Conservation (phyloP, 2,888 invertebrate species). For the Hirtodrosophila duncani region DNA sequence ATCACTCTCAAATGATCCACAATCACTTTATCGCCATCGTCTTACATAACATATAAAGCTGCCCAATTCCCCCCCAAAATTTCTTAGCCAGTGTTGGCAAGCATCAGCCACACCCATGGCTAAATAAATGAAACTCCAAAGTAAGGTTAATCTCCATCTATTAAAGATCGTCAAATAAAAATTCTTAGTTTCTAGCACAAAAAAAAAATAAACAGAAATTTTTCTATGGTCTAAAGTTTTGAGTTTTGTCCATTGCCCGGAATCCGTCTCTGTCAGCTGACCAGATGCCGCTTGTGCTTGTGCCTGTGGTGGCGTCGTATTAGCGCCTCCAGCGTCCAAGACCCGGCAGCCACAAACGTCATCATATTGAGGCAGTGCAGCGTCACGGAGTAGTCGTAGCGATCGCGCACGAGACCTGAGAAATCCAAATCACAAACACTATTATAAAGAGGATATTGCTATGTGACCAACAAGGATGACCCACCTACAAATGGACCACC, state of each 20-base stretch:
- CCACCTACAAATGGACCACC: conserved; percentile 85
- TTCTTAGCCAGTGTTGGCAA: no score
- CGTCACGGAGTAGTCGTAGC: conserved; percentile 81
- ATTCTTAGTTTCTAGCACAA: no score
- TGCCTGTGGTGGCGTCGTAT: conserved; percentile 63
- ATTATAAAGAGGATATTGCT: not conserved
- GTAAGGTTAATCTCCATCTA: not conserved
- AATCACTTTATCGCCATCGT: no score
- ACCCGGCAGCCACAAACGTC: conserved; percentile 82
- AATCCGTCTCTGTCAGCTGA: not conserved
- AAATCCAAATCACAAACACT: conserved; percentile 10
- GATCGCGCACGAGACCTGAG: conserved; percentile 83
- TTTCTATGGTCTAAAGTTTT: conserved; percentile 9
- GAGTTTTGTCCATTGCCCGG: not conserved
- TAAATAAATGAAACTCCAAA: no score
- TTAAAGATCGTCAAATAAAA: no score
- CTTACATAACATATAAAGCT: no score
- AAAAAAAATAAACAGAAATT: conserved; percentile 7
- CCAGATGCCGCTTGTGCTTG: conserved; percentile 5
- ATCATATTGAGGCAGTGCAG: conserved; percentile 84
- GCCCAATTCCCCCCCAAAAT: no score
- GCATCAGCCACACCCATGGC: no score
- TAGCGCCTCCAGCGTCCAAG: conserved; percentile 82
- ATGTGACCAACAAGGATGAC: conserved; percentile 31
- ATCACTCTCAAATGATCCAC: no score